Base-by-base conservation (phyloP, 2,888 invertebrate genomes). In the Lasioglossum vierecki region DNA sequence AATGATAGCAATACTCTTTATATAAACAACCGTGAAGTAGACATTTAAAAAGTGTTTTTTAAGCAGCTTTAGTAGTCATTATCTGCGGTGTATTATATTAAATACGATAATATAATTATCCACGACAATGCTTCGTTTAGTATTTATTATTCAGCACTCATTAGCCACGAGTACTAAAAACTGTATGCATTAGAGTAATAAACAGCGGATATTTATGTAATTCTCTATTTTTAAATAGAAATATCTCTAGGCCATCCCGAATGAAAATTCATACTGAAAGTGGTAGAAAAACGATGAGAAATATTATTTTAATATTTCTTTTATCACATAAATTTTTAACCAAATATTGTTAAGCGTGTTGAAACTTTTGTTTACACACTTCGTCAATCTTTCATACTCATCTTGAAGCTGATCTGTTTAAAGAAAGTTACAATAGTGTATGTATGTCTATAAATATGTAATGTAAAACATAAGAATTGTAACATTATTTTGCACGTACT, bases 71-170 rank as follows among this genome's bases (percentile, higher is more conserved):
- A 76, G 57, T 71, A 60, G 46, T 49, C 26, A 41, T 35, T 41
- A 15, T 76, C 80, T 72, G 22, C 22, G n/a, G 6, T 35, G 53
- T 44, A 44, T 13, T 41, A 41, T 41, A 63, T n/a, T 39, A 22
- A 44, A 44, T 66, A 72, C 22, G 11, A 74, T 46, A 9, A 15
- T n/a, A 79, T 72, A 35, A 53, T 66, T 76, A 68, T 22, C 18
- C 18, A 71, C n/a, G 22, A 73, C 15, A 60, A 60, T 63, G n/a
- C 41, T 39, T 60, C 39, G 35, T 49, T 1, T 63, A 70, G 76
- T 79, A 84, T 82, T 82, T 82, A 76, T 82, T 75, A 71, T 26
- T 22, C 26, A 72, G 63, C 11, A 53, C 15, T 60, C 35, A 46
- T 75, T 71, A 35, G n/a, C n/a, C 39, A 13, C 22, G 35, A 76